Evolutionary conservation across 2,113 vertebrate genomes (phyloP), one percentile per base, ranked within the genome.

Genomic region (Xiphophorus couchianus): DNA sequence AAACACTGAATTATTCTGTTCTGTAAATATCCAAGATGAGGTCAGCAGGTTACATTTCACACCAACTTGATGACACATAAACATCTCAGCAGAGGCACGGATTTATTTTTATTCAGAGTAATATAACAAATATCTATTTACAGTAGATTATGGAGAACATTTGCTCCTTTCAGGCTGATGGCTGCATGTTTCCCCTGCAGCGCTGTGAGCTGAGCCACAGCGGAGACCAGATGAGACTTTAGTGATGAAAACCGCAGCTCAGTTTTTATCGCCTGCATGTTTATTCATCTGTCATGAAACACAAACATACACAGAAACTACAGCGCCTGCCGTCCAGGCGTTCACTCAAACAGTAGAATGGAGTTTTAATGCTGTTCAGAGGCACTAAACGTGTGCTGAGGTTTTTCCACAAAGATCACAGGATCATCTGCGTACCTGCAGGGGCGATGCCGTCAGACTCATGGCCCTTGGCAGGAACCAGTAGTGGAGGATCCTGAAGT

Each of bases 271-370:
- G 89, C 86, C 79, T 39, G 73, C 80, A 78, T 62, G 78, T 92
- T 91, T 91, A 92, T 92, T 92, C 76, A 82, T 86, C 84, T 35
- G 69, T 87, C 86, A 87, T 76, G 86, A 87, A 80, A 65, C 82
- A 71, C 37, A 76, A 51, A 66, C 78, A 63, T 51, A 78, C 62
- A 77, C 82, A 80, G 65, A 84, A 64, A 73, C 74, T 61, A 72
- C 61, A 64, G 5, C 9, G 37, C 74, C 68, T 76, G 58, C 66
- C 66, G 3, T 78, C 29, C 81, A 84, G 42, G 69, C 86, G 84
- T 78, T 73, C 82, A 74, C 76, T 76, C 58, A 71, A 66, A 85
- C 77, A 77, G 81, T 83, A 19, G 6, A 44, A 67, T 67, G 85
- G 54, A 77, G 71, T 91, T 88, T 84, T 86, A 83, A 88, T 83